Evolutionary conservation across 2,888 invertebrate genomes (phyloP).

Genomic region (Hylaea fasciaria): DNA sequence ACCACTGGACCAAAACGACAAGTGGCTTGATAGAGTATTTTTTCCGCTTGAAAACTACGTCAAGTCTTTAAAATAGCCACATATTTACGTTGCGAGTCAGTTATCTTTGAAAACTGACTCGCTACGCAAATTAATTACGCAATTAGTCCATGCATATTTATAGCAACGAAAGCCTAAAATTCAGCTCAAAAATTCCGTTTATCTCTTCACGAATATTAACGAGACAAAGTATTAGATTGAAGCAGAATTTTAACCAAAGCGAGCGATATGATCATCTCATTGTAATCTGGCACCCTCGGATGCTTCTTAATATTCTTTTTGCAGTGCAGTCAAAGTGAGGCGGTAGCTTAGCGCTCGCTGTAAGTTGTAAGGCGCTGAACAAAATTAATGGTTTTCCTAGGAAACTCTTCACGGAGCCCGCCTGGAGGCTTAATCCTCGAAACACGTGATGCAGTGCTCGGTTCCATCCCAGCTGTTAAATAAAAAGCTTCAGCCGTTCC

Average conservation of each 20-base stretch:
- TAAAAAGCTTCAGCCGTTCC: slow-evolving; percentile 18
- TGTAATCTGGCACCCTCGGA: slow-evolving; percentile 56
- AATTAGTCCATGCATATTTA: too few relatives aligned
- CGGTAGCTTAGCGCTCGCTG: slow-evolving; percentile 60
- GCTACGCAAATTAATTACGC: too few relatives aligned
- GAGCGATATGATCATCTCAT: slow-evolving; percentile 51
- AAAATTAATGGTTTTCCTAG: slow-evolving; percentile 69
- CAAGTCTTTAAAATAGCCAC: too few relatives aligned
- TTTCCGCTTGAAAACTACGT: too few relatives aligned
- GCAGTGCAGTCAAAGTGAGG: slow-evolving; percentile 55
- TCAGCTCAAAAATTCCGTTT: too few relatives aligned
- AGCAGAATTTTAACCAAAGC: slow-evolving; percentile 45
- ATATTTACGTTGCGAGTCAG: too few relatives aligned
- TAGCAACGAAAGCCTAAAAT: too few relatives aligned
- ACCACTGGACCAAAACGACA: too few relatives aligned
- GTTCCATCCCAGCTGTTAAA: slow-evolving; percentile 34
- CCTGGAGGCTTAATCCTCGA: slow-evolving; percentile 61
- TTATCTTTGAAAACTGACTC: too few relatives aligned
- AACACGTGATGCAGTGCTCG: slow-evolving; percentile 59
- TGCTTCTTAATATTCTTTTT: slow-evolving; percentile 62
- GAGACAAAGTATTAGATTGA: background rate
- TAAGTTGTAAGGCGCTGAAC: slow-evolving; percentile 69
- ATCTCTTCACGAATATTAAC: background rate
- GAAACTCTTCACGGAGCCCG: slow-evolving; percentile 51
- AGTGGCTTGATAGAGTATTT: too few relatives aligned